Evolutionary conservation across 2,888 invertebrate genomes (phyloP), one percentile per base, ranked within the genome.

Genomic region (Cephus spinipes): DNA sequence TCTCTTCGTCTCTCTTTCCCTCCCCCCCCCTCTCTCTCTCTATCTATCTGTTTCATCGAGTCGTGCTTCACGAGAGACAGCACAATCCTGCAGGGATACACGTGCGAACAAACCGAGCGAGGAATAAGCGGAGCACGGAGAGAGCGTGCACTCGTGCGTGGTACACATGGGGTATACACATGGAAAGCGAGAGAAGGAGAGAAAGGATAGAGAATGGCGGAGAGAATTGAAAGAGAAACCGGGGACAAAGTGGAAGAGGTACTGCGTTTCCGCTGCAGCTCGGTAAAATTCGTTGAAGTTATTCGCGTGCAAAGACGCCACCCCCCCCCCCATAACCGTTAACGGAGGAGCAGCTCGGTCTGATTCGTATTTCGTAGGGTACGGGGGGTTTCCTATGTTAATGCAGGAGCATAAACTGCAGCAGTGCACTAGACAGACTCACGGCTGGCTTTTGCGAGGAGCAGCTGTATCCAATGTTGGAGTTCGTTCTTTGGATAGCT

Each of bases 381-480:
- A 77, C 73, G 36, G 76, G 76, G 78, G 77, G 79, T 81, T 85
- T 84, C 87, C 86, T 87, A 88, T 88, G 88, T 88, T 89, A 89
- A 89, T 89, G 86, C 81, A 76, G 80, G 69, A 76, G 76, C 85
- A 87, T 89, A 89, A 89, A 89, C 83, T 76, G 79, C 74, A 69
- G 68, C 15, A 35, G 68, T 69, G 73, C 80, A 79, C 81, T 83
- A 85, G 81, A 83, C 83, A 85, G 81, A 82, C 83, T 80, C 84
- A 78, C 77, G 68, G 79, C 75, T 76, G 78, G 75, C 80, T 82
- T 80, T 81, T 32, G 71, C 71, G 73, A 82, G 86, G 82, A 85
- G 82, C 88, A 88, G 88, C 87, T 88, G 88, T 87, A 84, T 84
- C 85, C 85, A 86, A 88, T 86, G 87, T 82, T 69, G 80, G 73